Percentiles rank a stretch among this genome's conserved stretches.
phyloP scores from a whole-genome alignment of 2,113 vertebrate genomes.

The Ammodytes marinus region DNA sequence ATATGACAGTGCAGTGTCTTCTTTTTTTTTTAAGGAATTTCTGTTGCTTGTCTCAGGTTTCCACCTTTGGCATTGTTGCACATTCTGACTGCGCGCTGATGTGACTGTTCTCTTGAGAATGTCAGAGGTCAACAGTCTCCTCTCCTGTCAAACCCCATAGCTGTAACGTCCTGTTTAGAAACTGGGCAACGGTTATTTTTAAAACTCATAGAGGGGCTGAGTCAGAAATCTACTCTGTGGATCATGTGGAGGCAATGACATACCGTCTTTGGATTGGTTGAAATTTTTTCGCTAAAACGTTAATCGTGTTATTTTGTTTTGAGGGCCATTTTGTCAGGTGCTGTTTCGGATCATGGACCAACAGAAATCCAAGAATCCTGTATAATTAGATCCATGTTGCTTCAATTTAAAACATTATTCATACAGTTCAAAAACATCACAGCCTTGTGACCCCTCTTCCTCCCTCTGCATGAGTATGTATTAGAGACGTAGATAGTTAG shows the following conservation, averaged over 20 bases:
- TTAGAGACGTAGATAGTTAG: not conserved
- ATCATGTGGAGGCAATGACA: not conserved
- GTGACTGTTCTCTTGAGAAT: conserved; percentile 43
- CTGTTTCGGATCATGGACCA: conserved; percentile 16
- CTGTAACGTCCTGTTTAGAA: conserved; percentile 21
- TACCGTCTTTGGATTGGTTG: conserved; percentile 9
- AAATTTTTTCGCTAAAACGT: conserved; percentile 32
- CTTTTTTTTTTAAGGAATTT: conserved; percentile 53
- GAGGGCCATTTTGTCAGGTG: conserved; percentile 46
- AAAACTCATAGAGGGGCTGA: not conserved
- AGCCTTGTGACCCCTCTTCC: conserved; percentile 39
- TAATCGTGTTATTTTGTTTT: conserved; percentile 44
- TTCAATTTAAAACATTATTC: conserved; percentile 55
- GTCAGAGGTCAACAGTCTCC: conserved; percentile 69
- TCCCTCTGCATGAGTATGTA: conserved; percentile 8
- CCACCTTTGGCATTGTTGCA: conserved; percentile 44
- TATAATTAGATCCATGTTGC: conserved; percentile 65
- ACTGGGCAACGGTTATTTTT: not conserved
- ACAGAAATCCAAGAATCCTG: conserved; percentile 30
- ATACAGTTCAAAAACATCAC: conserved; percentile 43
- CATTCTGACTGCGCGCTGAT: conserved; percentile 19
- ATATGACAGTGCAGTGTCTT: conserved; percentile 45
- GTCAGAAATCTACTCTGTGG: conserved; percentile 5
- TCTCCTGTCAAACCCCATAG: conserved; percentile 20
- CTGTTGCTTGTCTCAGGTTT: conserved; percentile 47